Base-by-base conservation (phyloP, 1,140 invertebrate species). In the Drosophila eugracilis region DNA sequence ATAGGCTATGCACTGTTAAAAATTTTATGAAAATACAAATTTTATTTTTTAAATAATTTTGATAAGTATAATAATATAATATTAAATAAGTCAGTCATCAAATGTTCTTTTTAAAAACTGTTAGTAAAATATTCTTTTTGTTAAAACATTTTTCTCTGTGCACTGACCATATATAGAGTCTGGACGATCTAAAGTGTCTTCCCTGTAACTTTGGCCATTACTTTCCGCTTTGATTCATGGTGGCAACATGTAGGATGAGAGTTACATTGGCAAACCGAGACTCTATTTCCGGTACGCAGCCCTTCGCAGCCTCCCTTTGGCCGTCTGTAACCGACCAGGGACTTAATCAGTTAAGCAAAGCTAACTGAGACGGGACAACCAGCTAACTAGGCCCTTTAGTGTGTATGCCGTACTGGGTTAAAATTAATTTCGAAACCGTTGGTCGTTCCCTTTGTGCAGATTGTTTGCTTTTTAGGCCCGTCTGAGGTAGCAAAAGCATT, bases 331-430 rank as follows among this genome's bases (percentile, higher is more conserved):
- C 45, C 45, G 12, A 34, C 36, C 59, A 69, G 60, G 60, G 62
- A 53, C 28, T 34, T 69, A 69, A 69, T 69, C 65, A 69, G 65
- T 69, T 69, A 67, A 67, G 65, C 65, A 69, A 69, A 69, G 65
- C 47, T 24, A 69, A 67, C 62, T 47, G 55, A 65, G 30, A 24
- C 26, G 32, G 24, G 30, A 24, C 26, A 24, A 19, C 30, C 17
- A 19, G 41, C 42, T n/a, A 63, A 26, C 32, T 55, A 26, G 58
- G 58, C 24, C n/a, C 28, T 15, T 52, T 41, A 4, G 19, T 21
- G 4, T 28, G 24, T 42, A 22, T 34, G 45, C 15, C 24, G 60
- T 2, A 30, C 63, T 49, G 65, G 63, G 65, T 69, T 69, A 69
- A 69, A 69, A 69, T 67, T 67, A 69, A 69, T 69, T 69, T 69